These are phyloP conservation scores for Enteromius unitaeniatus DNA, from an alignment of 2,797 vertebrate genomes.

Conservation along the genomic window DNA sequence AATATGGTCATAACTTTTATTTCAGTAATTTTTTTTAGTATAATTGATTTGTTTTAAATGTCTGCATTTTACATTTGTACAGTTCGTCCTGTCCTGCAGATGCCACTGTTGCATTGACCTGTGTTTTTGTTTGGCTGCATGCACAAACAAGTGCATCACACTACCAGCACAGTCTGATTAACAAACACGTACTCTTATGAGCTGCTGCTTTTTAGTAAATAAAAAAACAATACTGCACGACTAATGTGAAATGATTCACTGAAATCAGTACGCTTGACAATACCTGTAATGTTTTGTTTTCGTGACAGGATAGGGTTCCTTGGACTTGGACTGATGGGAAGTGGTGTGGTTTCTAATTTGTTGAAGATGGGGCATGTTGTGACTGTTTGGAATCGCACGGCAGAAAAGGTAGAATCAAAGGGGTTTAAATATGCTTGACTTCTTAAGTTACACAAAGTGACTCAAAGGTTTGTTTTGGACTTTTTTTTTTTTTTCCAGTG, in stretches of 20 bases:
- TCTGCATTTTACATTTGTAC: background rate
- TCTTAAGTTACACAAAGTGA: background rate
- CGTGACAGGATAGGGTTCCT: slow-evolving; percentile 94
- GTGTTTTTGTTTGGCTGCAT: background rate
- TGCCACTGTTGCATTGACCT: background rate
- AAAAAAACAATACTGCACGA: background rate
- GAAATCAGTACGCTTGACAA: background rate
- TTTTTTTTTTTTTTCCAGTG: slow-evolving; percentile 77
- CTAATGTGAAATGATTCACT: background rate
- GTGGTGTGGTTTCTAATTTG: slow-evolving; percentile 96
- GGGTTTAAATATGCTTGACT: background rate
- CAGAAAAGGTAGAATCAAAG: slow-evolving; percentile 87
- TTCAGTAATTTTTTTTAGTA: too few relatives aligned
- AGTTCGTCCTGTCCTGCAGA: background rate
- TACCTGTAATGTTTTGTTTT: background rate
- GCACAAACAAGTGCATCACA: background rate
- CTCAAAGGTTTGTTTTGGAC: background rate
- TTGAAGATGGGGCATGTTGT: slow-evolving; percentile 98
- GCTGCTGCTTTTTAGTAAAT: background rate
- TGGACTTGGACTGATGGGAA: slow-evolving; percentile 96
- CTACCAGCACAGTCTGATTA: background rate
- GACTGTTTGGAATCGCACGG: slow-evolving; percentile 99
- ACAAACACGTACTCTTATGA: background rate
- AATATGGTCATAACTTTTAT: too few relatives aligned
- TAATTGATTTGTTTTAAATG: background rate